A percentile compares a stretch with the other conserved stretches of the same genome.
These are phyloP conservation scores for Craseonycteris thonglongyai DNA, from an alignment of 2,113 vertebrate genomes.

Conservation along the genomic window DNA sequence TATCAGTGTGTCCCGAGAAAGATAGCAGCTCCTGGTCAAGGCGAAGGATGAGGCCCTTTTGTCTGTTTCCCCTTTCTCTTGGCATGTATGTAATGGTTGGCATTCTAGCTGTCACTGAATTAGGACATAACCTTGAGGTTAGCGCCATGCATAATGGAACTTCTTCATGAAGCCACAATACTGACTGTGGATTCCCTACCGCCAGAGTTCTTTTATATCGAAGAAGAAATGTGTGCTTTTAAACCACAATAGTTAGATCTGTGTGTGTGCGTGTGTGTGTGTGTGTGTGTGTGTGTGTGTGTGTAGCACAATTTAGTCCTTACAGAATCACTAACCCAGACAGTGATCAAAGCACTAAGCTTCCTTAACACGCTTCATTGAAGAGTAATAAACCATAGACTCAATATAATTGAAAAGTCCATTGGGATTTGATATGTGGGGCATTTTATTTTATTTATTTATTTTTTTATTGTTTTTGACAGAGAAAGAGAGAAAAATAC, in stretches of 20 bases:
- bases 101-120: not conserved
- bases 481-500: too few relatives aligned
- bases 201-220: not conserved
- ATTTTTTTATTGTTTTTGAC: too few relatives aligned
- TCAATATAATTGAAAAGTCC: not conserved
- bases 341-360: not conserved
- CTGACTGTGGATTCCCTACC: not conserved
- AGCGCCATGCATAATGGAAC: not conserved
- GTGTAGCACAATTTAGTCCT: not conserved
- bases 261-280: too few relatives aligned
- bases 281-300: too few relatives aligned
- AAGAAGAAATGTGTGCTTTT: not conserved
- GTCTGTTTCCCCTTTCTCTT: not conserved
- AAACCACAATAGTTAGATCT: not conserved
- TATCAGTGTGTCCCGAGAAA: not conserved
- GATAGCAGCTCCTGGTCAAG: not conserved
- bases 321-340: not conserved
- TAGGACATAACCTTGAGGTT: not conserved
- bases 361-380: not conserved
- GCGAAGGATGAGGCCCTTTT: not conserved
- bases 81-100: not conserved
- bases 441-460: too few relatives aligned
- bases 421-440: not conserved
- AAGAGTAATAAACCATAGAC: not conserved
- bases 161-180: not conserved